phyloP scores from a whole-genome alignment of 1,140 invertebrate genomes.

The Anadara kagoshimensis region DNA sequence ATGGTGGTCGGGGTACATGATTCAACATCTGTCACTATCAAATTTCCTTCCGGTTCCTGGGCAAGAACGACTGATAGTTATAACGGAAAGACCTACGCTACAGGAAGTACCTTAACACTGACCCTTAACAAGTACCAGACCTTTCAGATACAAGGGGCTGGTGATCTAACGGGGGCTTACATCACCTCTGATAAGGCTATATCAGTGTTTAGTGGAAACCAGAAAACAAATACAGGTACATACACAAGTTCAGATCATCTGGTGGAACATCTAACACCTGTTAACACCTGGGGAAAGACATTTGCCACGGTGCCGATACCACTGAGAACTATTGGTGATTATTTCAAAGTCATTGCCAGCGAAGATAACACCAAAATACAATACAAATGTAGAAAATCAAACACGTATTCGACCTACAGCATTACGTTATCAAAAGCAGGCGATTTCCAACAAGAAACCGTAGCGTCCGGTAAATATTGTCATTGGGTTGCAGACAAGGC shows the following conservation, averaged over 20 bases:
- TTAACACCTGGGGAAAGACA: conserved; percentile 58
- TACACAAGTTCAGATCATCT: conserved; percentile 50
- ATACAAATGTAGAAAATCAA: conserved; percentile 5
- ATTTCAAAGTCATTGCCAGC: conserved; percentile 49
- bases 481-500: conserved; percentile 25
- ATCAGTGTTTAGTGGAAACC: conserved; percentile 58
- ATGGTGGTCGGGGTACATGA: conserved; percentile 42
- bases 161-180: conserved; percentile 57
- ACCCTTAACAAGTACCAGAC: conserved; percentile 48
- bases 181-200: conserved; percentile 51
- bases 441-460: conserved; percentile 10
- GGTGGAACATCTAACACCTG: conserved; percentile 59
- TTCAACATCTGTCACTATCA: conserved; percentile 29
- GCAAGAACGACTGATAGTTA: conserved; percentile 26
- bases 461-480: conserved; percentile 15
- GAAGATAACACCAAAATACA: conserved; percentile 45
- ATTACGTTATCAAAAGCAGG: conserved; percentile 20
- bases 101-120: conserved; percentile 33
- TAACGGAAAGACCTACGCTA: conserved; percentile 37
- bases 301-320: conserved; percentile 54
- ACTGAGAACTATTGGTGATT: conserved; percentile 48
- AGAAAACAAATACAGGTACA: conserved; percentile 43
- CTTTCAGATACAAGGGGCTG: conserved; percentile 40
- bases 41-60: conserved; percentile 1
- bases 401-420: neutral